phyloP scores from a whole-genome alignment of 2,113 vertebrate genomes.

The Vicugna pacos region DNA sequence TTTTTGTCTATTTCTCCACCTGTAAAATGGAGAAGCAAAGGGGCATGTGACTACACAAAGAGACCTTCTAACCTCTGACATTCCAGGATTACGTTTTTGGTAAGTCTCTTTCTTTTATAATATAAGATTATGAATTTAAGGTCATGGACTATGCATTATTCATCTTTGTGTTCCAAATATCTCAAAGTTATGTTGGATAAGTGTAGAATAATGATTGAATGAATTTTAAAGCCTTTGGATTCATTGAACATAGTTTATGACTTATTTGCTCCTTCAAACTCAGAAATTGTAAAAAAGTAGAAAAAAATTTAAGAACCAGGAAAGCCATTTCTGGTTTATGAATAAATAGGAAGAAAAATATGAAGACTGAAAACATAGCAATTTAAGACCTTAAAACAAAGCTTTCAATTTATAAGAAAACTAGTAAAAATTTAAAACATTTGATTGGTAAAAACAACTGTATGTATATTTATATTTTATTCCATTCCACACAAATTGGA shows the following conservation, averaged over 20 bases:
- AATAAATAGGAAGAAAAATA: not conserved
- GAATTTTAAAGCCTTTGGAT: not conserved
- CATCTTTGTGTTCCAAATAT: not conserved
- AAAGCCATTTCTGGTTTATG: slow-evolving; percentile 23
- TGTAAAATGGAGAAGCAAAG: not conserved
- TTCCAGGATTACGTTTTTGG: not conserved
- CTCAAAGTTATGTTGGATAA: not conserved
- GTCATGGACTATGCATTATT: not conserved
- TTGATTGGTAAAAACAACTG: not conserved
- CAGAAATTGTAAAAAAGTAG: slow-evolving; percentile 16
- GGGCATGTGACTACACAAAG: not conserved
- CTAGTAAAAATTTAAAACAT: not conserved
- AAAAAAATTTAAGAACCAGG: not conserved
- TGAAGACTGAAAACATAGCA: not conserved
- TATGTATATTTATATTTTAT: not conserved
- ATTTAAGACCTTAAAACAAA: not conserved
- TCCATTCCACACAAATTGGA: not conserved
- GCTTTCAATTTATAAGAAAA: not conserved
- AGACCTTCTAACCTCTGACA: not conserved
- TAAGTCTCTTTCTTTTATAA: not conserved
- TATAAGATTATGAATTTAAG: not conserved
- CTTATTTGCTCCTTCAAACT: not conserved
- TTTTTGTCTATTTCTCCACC: not conserved
- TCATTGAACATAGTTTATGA: not conserved
- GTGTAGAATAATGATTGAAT: not conserved